phyloP scores from a whole-genome alignment of 2,797 vertebrate genomes.

The Sciaenops ocellatus region DNA sequence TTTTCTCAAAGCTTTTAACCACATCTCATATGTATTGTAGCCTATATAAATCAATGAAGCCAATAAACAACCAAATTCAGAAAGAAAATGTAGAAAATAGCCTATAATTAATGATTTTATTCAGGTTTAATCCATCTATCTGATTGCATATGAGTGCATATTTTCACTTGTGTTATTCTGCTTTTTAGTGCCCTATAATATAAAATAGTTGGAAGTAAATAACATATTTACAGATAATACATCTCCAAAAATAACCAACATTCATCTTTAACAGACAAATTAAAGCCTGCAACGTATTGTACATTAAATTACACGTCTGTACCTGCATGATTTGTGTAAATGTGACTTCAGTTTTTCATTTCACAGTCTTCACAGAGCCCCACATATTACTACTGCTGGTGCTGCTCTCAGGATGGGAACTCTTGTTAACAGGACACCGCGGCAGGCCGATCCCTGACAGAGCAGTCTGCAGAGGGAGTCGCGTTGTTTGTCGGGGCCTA shows the following conservation, averaged over 20 bases:
- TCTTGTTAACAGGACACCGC: conserved; percentile 15
- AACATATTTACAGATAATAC: not conserved
- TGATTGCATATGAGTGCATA: not conserved
- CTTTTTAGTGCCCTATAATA: not conserved
- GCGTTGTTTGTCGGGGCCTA: conserved; percentile 74
- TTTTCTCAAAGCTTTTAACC: not conserved
- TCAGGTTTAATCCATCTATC: not conserved
- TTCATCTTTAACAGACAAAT: not conserved
- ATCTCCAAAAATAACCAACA: not conserved
- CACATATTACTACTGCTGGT: not conserved
- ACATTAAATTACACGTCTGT: not conserved
- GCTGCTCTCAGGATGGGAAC: not conserved
- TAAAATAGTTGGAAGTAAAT: not conserved
- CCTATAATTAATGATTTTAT: not conserved
- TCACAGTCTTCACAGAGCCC: not conserved
- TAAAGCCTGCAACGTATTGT: not conserved
- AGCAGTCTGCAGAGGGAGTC: conserved; percentile 61
- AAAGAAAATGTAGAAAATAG: not conserved
- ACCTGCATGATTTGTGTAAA: not conserved
- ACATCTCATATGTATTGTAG: not conserved
- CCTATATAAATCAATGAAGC: not conserved
- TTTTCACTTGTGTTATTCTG: not conserved
- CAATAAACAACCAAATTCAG: not conserved
- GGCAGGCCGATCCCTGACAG: conserved; percentile 49
- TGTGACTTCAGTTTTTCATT: not conserved